phyloP scores from a whole-genome alignment of 2,113 vertebrate species.

The Saccopteryx leptura region DNA sequence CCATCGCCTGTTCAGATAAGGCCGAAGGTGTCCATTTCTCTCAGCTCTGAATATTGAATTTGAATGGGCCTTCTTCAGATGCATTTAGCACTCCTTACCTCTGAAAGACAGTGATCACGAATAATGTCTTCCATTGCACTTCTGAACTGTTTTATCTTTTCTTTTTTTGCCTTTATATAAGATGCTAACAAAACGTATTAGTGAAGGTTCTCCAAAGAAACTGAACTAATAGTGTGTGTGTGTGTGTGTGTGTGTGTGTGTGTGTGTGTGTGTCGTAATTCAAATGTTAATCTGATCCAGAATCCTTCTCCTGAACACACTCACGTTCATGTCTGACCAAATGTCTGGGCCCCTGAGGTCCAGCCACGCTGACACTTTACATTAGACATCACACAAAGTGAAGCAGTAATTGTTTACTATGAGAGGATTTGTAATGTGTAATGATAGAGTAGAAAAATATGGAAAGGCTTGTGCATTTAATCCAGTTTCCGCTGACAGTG shows the following conservation, averaged over 20 bases:
- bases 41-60: background rate
- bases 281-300: background rate
- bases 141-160: background rate
- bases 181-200: background rate
- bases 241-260: background rate
- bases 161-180: background rate
- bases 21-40: background rate
- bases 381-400: background rate
- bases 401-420: background rate
- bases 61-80: background rate
- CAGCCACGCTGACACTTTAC: background rate
- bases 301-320: background rate
- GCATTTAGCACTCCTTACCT: background rate
- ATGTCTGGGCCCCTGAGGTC: rapidly evolving
- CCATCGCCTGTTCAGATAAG: background rate
- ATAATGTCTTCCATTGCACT: background rate
- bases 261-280: background rate
- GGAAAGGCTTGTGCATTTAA: background rate
- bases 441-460: background rate
- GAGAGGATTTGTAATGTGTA: background rate
- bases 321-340: background rate
- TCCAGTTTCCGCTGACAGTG: background rate
- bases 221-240: background rate
- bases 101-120: background rate
- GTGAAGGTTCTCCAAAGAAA: too few species aligned